phyloP scores from a whole-genome alignment of 2,888 invertebrate species.

The Trichogramma evanescens region DNA sequence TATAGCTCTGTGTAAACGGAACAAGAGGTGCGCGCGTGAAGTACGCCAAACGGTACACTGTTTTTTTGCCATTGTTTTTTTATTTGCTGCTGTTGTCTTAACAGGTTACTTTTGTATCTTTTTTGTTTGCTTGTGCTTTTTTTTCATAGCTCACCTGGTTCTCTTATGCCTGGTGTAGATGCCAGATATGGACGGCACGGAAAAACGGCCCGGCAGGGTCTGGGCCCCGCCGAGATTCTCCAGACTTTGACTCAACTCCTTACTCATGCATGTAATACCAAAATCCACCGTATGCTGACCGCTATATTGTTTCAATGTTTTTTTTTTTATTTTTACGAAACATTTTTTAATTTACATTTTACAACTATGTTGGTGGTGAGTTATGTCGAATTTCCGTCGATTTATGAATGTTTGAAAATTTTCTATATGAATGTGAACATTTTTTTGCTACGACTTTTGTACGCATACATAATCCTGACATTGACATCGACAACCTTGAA shows the following conservation, averaged over 20 bases:
- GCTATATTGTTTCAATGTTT: slow-evolving; percentile 40
- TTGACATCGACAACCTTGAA: too few relatives aligned
- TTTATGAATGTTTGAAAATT: too few relatives aligned
- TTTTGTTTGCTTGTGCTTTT: slow-evolving; percentile 6
- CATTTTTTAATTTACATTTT: not conserved
- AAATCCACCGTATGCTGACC: slow-evolving; percentile 49
- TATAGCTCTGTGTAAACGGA: too few relatives aligned
- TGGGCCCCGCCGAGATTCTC: slow-evolving; percentile 57
- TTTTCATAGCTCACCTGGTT: slow-evolving; percentile 60
- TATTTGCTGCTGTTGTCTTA: not conserved
- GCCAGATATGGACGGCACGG: slow-evolving; percentile 60
- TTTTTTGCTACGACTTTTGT: too few relatives aligned
- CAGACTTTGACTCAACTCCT: slow-evolving; percentile 52
- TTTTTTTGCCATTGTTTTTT: not conserved
- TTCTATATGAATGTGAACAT: too few relatives aligned
- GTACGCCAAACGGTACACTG: too few relatives aligned
- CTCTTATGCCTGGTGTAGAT: slow-evolving; percentile 76
- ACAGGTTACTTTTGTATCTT: not conserved
- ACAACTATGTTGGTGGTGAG: not conserved
- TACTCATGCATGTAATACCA: slow-evolving; percentile 49
- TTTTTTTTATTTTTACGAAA: not conserved
- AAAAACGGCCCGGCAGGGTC: slow-evolving; percentile 63
- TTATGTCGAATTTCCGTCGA: too few relatives aligned
- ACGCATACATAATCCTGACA: too few relatives aligned
- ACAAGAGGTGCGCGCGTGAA: too few relatives aligned